Evolutionary conservation across 2,797 vertebrate species (phyloP).

Genomic region (Betta splendens): DNA sequence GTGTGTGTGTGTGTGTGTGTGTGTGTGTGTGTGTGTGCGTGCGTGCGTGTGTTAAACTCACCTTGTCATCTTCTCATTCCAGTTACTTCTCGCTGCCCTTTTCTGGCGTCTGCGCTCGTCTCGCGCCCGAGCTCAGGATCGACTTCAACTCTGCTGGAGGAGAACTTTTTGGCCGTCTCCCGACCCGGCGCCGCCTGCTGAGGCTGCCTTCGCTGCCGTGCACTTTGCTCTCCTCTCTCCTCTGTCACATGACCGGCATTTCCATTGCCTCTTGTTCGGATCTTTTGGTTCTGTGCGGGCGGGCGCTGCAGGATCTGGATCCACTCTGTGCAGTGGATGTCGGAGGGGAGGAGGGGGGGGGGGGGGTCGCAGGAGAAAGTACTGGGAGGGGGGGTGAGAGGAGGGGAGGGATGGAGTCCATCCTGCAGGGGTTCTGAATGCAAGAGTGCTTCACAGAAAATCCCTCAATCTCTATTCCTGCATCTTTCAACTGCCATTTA

Average conservation of each 20-base stretch:
- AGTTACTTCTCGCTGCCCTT: slow-evolving; percentile 72
- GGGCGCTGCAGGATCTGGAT: slow-evolving; percentile 87
- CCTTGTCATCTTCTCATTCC: slow-evolving; percentile 84
- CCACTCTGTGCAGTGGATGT: slow-evolving; percentile 75
- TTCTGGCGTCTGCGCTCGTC: slow-evolving; percentile 44
- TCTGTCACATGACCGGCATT: slow-evolving; percentile 46
- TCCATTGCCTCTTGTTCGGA: slow-evolving; percentile 54
- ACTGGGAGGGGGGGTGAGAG: slow-evolving; percentile 36
- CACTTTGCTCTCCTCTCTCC: slow-evolving; percentile 30
- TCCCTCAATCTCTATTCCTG: slow-evolving; percentile 27
- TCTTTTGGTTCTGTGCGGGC: slow-evolving; percentile 60
- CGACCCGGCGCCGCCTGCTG: slow-evolving; percentile 37
- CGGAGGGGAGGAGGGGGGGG: slow-evolving; percentile 60
- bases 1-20: no score
- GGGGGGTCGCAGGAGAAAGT: slow-evolving; percentile 40
- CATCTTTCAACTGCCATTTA: slow-evolving; percentile 30
- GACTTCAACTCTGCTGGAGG: slow-evolving; percentile 65
- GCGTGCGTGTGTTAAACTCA: no score
- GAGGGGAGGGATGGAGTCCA: slow-evolving; percentile 52
- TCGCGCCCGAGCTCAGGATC: slow-evolving; percentile 47
- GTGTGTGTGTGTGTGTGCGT: no score
- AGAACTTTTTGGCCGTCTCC: slow-evolving; percentile 53
- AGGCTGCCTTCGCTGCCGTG: slow-evolving; percentile 30
- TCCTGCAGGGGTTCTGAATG: slow-evolving; percentile 51
- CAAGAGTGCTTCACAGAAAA: slow-evolving; percentile 45